Conservation (phyloP, 2,113 vertebrate genomes). For the Turnix velox region DNA sequence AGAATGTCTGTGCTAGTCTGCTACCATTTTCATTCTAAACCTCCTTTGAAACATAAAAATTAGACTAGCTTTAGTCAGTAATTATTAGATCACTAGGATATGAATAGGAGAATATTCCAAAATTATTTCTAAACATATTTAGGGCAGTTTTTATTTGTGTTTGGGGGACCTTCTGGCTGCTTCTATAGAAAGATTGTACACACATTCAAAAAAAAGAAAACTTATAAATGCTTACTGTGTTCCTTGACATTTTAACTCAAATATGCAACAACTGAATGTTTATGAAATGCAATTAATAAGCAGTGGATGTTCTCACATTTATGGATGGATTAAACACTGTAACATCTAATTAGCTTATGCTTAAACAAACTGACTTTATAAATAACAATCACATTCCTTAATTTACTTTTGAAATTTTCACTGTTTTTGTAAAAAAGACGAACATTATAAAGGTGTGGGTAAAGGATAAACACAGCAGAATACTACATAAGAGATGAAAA, state of each 20-base stretch:
- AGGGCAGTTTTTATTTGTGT: background rate
- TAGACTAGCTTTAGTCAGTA: background rate
- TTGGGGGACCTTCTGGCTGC: background rate
- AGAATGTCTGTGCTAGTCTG: background rate
- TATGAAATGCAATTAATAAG: slow-evolving; percentile 2
- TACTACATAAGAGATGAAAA: background rate
- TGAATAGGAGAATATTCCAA: background rate
- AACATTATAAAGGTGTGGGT: background rate
- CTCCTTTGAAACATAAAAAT: background rate
- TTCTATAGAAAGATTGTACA: background rate
- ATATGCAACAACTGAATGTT: background rate
- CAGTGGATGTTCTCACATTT: background rate
- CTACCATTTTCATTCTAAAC: background rate
- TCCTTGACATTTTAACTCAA: slow-evolving; percentile 17
- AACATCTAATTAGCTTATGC: background rate
- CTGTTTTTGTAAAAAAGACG: background rate
- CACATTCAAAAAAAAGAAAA: background rate
- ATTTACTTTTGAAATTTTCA: background rate
- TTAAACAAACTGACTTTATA: slow-evolving; percentile 9
- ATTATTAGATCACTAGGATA: background rate
- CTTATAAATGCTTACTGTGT: background rate
- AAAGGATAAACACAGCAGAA: background rate
- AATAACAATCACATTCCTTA: background rate
- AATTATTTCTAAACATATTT: background rate
- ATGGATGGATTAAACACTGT: background rate